A percentile compares a stretch with the other conserved stretches of the same genome.
Conservation (phyloP, 2,888 invertebrate species). For the Oscheius onirici region DNA sequence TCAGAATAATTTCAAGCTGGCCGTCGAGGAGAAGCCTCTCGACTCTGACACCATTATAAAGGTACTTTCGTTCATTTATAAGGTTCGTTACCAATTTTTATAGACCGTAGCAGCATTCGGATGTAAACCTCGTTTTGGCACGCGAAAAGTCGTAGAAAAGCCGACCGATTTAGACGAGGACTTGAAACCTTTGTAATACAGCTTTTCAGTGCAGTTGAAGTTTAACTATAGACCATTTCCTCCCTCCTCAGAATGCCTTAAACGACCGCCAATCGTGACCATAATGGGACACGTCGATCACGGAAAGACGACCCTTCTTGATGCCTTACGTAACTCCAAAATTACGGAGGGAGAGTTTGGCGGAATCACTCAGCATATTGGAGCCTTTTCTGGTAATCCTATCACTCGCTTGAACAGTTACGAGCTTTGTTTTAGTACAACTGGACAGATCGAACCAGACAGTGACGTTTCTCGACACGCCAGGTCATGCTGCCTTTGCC, state of each 20-base stretch:
- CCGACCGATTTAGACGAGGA: constrained; percentile 44
- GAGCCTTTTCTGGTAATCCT: constrained; percentile 83
- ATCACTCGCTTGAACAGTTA: not conserved
- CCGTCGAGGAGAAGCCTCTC: constrained; percentile 44
- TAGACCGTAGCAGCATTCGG: constrained; percentile 47
- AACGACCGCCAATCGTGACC: constrained; percentile 91
- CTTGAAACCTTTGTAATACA: constrained; percentile 42
- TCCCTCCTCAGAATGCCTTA: constrained; percentile 78
- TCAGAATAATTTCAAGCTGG: constrained; percentile 41
- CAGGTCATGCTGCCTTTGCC: constrained; percentile 96
- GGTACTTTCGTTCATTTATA: constrained; percentile 16
- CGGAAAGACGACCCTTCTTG: constrained; percentile 93
- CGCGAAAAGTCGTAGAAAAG: constrained; percentile 35
- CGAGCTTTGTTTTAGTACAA: constrained; percentile 16
- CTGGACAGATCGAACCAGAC: constrained; percentile 33
- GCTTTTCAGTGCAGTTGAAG: not conserved
- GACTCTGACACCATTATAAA: constrained; percentile 42
- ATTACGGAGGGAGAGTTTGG: constrained; percentile 93
- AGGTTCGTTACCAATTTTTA: not conserved
- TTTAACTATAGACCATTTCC: constrained; percentile 79
- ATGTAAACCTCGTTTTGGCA: constrained; percentile 49
- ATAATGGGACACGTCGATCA: constrained; percentile 99
- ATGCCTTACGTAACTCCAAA: constrained; percentile 77
- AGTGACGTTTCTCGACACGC: constrained; percentile 95
- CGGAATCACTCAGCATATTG: constrained; percentile 98